Evolutionary conservation across 1,140 invertebrate species (phyloP).

Genomic region (Drosophila obscura): DNA sequence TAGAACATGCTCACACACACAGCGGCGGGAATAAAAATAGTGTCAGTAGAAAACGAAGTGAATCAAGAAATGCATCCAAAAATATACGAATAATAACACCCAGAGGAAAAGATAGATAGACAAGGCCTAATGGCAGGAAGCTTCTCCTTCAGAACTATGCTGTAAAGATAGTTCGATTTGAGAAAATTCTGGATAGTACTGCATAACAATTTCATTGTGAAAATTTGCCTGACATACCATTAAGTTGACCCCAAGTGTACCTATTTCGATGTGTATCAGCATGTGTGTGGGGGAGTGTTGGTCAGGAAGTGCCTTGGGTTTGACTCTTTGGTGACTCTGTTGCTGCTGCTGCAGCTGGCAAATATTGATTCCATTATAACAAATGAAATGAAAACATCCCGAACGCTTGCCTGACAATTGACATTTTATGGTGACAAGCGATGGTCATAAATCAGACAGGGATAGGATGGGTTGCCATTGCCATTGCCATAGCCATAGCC

Average conservation of each 20-base stretch:
- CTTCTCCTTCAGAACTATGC: too few relatives aligned
- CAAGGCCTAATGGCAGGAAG: too few relatives aligned
- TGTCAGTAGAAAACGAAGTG: too few relatives aligned
- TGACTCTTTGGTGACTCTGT: slow-evolving; percentile 27
- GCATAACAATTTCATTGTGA: too few relatives aligned
- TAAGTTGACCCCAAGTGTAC: slow-evolving; percentile 4
- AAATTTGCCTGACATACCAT: too few relatives aligned
- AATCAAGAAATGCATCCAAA: not conserved
- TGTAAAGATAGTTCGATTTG: too few relatives aligned
- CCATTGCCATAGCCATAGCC: too few relatives aligned
- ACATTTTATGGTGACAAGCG: slow-evolving; percentile 18
- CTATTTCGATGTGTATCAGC: slow-evolving; percentile 15
- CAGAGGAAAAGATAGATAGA: too few relatives aligned
- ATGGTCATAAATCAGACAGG: slow-evolving; percentile 37
- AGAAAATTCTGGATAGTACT: too few relatives aligned
- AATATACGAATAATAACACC: not conserved
- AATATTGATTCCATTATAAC: slow-evolving; percentile 71
- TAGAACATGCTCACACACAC: slow-evolving; percentile 27
- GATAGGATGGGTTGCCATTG: too few relatives aligned
- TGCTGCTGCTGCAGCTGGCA: slow-evolving; percentile 36
- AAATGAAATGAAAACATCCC: slow-evolving; percentile 65
- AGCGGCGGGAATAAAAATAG: not conserved
- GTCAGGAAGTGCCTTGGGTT: slow-evolving; percentile 49
- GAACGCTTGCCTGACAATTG: slow-evolving; percentile 21
- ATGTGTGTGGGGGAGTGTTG: slow-evolving; percentile 18